Percentiles rank a stretch among this genome's conserved stretches.
phyloP scores from a whole-genome alignment of 1,140 invertebrate genomes.

The Leguminivora glycinivorella region DNA sequence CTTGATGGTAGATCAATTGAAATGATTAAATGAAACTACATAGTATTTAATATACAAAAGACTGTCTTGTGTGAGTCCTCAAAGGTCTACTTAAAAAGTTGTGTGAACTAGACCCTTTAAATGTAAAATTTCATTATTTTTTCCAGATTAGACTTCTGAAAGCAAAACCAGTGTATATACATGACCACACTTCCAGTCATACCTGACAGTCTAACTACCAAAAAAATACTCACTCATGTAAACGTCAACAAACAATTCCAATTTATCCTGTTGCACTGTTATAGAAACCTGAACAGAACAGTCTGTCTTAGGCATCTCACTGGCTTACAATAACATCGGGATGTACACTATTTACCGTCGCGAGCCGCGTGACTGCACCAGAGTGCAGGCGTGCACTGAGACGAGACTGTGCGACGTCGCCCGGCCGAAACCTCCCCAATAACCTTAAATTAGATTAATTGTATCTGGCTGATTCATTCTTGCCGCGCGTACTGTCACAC shows the following conservation, averaged over 20 bases:
- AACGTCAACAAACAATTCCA: slow-evolving; percentile 73
- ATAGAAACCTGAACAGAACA: slow-evolving; percentile 72
- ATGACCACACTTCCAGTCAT: too few relatives aligned
- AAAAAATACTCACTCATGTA: slow-evolving; percentile 71
- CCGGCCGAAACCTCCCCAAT: slow-evolving; percentile 64
- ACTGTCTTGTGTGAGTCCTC: too few relatives aligned
- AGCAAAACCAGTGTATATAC: too few relatives aligned
- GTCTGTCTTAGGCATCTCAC: slow-evolving; percentile 73
- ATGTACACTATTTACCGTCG: slow-evolving; percentile 33
- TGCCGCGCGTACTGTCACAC: slow-evolving; percentile 65
- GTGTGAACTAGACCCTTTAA: too few relatives aligned
- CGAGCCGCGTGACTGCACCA: slow-evolving; percentile 44
- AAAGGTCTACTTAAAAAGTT: too few relatives aligned
- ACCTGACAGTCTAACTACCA: background rate
- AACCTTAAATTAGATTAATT: slow-evolving; percentile 78
- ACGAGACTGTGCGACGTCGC: slow-evolving; percentile 73
- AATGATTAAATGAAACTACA: too few relatives aligned
- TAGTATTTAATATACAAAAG: too few relatives aligned
- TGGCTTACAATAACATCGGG: slow-evolving; percentile 46
- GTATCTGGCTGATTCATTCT: slow-evolving; percentile 75
- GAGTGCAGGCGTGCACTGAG: slow-evolving; percentile 42
- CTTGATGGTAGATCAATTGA: too few relatives aligned
- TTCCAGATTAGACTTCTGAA: too few relatives aligned
- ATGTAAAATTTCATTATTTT: too few relatives aligned
- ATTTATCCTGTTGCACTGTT: slow-evolving; percentile 68